Percentiles rank a stretch among this genome's conserved stretches.
These are phyloP conservation scores for Phylloscopus trochilus DNA, from an alignment of 2,113 vertebrate genomes.

Conservation along the genomic window DNA sequence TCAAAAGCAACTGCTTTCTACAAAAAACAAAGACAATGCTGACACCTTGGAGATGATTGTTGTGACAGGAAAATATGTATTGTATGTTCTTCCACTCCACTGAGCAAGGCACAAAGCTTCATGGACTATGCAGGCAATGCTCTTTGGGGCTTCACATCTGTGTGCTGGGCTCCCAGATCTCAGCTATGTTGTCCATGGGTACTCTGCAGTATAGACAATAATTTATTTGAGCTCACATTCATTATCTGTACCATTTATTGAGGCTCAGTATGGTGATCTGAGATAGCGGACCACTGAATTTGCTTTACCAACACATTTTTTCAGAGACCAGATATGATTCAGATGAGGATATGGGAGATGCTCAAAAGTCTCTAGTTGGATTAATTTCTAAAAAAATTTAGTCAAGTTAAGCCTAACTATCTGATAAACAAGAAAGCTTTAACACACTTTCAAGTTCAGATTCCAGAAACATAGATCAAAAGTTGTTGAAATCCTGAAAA, in stretches of 20 bases:
- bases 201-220: not conserved
- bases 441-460: slow-evolving; percentile 43
- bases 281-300: not conserved
- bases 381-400: not conserved
- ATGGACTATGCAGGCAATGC: not conserved
- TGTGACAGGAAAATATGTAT: not conserved
- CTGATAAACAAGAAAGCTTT: not conserved
- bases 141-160: not conserved
- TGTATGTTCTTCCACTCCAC: not conserved
- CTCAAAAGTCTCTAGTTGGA: not conserved
- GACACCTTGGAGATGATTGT: not conserved
- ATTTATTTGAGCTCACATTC: not conserved
- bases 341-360: not conserved
- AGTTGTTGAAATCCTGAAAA: slow-evolving; percentile 65
- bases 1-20: not conserved
- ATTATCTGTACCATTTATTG: not conserved
- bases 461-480: slow-evolving; percentile 69
- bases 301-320: not conserved
- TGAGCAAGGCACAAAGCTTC: not conserved
- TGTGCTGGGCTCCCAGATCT: not conserved
- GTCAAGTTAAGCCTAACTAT: not conserved
- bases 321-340: not conserved
- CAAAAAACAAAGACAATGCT: not conserved
- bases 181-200: not conserved
- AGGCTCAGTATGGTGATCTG: not conserved